Evolutionary conservation across 23 tunicate genomes (phyloP).

Genomic region (Styela plicata): DNA sequence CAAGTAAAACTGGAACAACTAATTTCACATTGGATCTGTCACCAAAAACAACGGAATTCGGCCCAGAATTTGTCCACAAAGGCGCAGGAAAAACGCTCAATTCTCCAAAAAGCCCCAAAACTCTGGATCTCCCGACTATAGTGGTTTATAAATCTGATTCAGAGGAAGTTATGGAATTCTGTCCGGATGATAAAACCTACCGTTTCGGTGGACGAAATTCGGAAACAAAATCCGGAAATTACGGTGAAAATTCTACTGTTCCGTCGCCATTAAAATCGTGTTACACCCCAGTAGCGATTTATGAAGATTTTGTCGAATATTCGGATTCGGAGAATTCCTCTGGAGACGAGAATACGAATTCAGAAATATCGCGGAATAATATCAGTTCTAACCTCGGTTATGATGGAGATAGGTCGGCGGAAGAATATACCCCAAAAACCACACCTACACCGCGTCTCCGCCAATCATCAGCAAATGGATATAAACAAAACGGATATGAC

Average conservation of each 20-base stretch:
- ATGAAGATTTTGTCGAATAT: slow-evolving; percentile 25
- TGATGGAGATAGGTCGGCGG: not conserved
- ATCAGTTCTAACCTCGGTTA: not conserved
- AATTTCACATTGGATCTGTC: not conserved
- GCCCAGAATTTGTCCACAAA: not conserved
- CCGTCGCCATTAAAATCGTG: slow-evolving; percentile 25
- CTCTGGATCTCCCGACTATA: not conserved
- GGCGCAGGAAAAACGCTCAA: not conserved
- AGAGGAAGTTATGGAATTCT: slow-evolving; percentile 7
- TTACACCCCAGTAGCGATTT: slow-evolving; percentile 13
- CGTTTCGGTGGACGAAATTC: not conserved
- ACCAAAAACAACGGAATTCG: not conserved
- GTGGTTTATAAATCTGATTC: not conserved
- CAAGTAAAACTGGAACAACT: too few species aligned
- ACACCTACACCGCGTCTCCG: not conserved
- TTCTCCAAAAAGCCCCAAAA: too few species aligned
- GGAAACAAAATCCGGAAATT: not conserved
- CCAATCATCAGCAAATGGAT: too few species aligned
- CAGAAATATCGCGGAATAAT: not conserved
- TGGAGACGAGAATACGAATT: not conserved
- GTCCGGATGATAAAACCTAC: not conserved
- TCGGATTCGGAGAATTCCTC: slow-evolving; percentile 21
- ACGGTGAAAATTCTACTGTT: not conserved
- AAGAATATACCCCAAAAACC: not conserved
- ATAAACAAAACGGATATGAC: not conserved